These are phyloP conservation scores for Aldabrachelys gigantea DNA, from an alignment of 2,113 vertebrate species.

Conservation along the genomic window DNA sequence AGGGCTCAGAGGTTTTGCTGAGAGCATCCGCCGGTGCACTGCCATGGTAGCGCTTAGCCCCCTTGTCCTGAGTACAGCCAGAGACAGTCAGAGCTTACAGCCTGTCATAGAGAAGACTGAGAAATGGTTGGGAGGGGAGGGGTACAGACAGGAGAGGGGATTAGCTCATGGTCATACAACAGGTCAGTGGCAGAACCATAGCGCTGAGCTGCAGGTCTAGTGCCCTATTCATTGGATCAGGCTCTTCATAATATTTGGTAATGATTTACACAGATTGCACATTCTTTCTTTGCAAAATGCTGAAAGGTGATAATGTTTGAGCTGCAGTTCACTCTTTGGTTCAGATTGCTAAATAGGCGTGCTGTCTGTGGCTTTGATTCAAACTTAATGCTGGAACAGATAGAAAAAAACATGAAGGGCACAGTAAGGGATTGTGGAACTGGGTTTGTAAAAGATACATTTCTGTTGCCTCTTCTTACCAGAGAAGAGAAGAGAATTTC, in stretches of 20 bases:
- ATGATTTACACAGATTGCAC: fast-evolving
- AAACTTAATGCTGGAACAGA: background rate
- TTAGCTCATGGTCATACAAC: background rate
- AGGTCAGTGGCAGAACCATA: background rate
- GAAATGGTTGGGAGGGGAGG: background rate
- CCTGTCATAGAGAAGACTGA: background rate
- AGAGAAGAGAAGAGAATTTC: background rate
- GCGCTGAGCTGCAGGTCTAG: background rate
- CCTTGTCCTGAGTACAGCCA: background rate
- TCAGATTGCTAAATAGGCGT: fast-evolving
- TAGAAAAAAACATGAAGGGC: background rate
- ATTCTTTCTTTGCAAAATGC: background rate
- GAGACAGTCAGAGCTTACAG: background rate
- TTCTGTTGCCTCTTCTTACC: background rate
- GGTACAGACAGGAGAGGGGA: background rate
- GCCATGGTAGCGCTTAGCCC: too few species aligned
- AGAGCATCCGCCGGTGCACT: background rate
- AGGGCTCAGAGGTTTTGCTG: background rate
- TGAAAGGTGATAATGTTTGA: background rate
- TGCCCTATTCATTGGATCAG: background rate
- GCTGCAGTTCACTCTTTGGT: background rate
- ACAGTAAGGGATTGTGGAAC: background rate
- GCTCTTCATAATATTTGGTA: fast-evolving
- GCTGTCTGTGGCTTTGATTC: background rate
- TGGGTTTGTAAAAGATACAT: slow-evolving; percentile 17